These are phyloP conservation scores for Drosophila picticornis DNA, from an alignment of 2,888 invertebrate genomes.

Conservation along the genomic window DNA sequence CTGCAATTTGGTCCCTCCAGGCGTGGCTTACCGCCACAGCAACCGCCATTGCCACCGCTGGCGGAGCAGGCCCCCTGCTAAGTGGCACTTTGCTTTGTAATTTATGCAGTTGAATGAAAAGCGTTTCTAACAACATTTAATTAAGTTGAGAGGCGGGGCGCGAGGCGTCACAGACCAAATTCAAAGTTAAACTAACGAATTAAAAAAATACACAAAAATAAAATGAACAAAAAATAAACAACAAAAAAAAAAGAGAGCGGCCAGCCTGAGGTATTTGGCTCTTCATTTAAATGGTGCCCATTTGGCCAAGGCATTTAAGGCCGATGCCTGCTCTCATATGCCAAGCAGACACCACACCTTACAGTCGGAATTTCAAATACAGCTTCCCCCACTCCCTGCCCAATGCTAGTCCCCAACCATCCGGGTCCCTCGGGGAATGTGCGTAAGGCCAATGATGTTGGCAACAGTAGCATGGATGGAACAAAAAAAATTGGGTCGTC, in stretches of 20 bases:
- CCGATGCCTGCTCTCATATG: slow-evolving; percentile 22
- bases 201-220: slow-evolving; percentile 44
- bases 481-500: slow-evolving; percentile 61
- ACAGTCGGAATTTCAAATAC: slow-evolving; percentile 32
- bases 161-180: slow-evolving; percentile 57
- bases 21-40: slow-evolving; percentile 28
- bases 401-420: background rate
- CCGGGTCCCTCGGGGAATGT: slow-evolving; percentile 24
- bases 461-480: slow-evolving; percentile 3
- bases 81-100: slow-evolving; percentile 75
- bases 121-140: slow-evolving; percentile 76
- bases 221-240: slow-evolving; percentile 11
- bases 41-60: slow-evolving; percentile 7
- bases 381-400: background rate
- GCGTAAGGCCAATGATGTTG: slow-evolving; percentile 29
- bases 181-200: slow-evolving; percentile 73
- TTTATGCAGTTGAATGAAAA: slow-evolving; percentile 76
- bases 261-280: slow-evolving; percentile 49
- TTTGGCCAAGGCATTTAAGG: slow-evolving; percentile 62
- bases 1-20: slow-evolving; percentile 57
- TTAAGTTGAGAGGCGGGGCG: slow-evolving; percentile 59
- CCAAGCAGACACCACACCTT: slow-evolving; percentile 31
- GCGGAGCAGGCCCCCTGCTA: slow-evolving; percentile 35
- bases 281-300: slow-evolving; percentile 65
- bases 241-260: slow-evolving; percentile 8